Evolutionary conservation across 2,888 invertebrate species (phyloP), one percentile per base, ranked within the genome.

Genomic region (Cataglyphis livida): DNA sequence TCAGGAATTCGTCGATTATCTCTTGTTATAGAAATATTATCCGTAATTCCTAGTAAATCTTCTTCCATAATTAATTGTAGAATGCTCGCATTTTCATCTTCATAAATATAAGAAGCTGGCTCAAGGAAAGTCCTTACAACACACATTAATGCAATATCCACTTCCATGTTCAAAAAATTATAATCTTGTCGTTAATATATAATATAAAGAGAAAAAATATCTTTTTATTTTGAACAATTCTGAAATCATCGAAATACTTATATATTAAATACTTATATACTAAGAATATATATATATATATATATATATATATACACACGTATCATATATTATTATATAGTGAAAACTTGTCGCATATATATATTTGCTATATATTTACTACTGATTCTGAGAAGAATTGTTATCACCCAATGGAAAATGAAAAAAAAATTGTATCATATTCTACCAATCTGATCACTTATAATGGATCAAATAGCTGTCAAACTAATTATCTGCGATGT

Each of bases 71-170:
- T n/a, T 9, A 70, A 54, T 35, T 70, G 15, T 21, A 66, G 28
- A 28, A 48, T 48, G 48, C 28, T 21, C n/a, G 9, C 35, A 21
- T 66, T 35, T n/a, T 70, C 70, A 3, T 70, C 70, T 21, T 70
- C 70, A 15, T 70, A 70, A 70, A 70, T 70, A 18, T 70, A 70
- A 15, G 35, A 9, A 21, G 35, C 15, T 9, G 54, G 54, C 15
- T 70, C 70, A 12, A 70, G 7, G 2, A 70, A 70, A 21, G 28
- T 54, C 21, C 35, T 54, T 15, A 54, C 35, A 21, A 54, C 7
- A 9, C 25, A 70, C 12, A 21, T 21, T 54, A 70, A 54, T 3
- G 35, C 35, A 54, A 70, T 21, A 15, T 54, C 21, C 18, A 61
- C 18, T 32, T 61, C 61, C 28, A 59, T 59, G 7, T 59, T 59